phyloP scores from a whole-genome alignment of 2,888 invertebrate genomes.

The Leptopilina syphax region DNA sequence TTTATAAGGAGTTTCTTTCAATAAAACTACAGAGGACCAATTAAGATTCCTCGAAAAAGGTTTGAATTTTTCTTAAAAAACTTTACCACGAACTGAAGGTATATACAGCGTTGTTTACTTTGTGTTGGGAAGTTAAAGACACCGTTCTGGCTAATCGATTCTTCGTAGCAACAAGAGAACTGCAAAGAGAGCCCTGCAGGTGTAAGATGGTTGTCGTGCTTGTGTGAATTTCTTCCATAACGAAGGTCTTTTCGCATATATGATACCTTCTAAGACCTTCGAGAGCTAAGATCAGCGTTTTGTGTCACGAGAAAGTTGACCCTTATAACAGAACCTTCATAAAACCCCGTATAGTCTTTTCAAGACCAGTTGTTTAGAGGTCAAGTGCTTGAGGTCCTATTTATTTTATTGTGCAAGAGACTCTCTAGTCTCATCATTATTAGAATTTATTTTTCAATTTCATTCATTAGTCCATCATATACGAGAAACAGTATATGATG shows the following conservation, averaged over 20 bases:
- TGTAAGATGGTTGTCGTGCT: slow-evolving; percentile 15
- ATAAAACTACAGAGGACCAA: not conserved
- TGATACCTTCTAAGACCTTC: not conserved
- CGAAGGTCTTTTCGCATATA: slow-evolving; percentile 19
- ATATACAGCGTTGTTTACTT: slow-evolving; percentile 22
- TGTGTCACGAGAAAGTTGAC: slow-evolving; percentile 29
- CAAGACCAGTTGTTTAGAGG: slow-evolving; percentile 7
- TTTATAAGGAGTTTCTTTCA: no score
- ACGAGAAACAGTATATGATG: no score
- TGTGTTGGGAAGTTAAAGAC: slow-evolving; percentile 21
- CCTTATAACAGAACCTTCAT: slow-evolving; percentile 34
- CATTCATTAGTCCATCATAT: no score
- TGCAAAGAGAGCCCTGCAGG: slow-evolving; percentile 1
- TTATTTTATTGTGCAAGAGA: no score
- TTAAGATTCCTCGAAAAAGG: slow-evolving; percentile 3
- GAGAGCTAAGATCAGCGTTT: not conserved
- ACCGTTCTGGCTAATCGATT: slow-evolving; percentile 27
- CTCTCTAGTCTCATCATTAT: no score
- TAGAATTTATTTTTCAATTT: no score
- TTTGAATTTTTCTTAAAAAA: not conserved
- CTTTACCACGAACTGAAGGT: slow-evolving; percentile 2
- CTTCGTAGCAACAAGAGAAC: not conserved
- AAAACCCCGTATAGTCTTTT: not conserved
- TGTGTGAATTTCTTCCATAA: slow-evolving; percentile 26
- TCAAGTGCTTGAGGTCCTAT: not conserved